phyloP scores from a whole-genome alignment of 2,113 vertebrate species.

The Ameiurus melas region DNA sequence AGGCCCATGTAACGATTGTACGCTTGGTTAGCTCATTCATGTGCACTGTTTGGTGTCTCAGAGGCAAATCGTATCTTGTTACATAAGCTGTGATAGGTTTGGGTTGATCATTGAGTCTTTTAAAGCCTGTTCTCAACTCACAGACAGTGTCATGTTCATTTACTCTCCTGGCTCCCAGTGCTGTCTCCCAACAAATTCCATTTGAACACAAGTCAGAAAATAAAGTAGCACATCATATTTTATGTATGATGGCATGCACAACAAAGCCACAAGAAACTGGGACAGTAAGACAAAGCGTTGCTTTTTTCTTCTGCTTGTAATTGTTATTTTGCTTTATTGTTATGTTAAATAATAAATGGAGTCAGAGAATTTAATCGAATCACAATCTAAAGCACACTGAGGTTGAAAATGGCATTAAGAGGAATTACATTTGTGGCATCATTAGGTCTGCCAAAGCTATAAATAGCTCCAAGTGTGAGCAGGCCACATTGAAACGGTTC shows the following conservation, averaged over 20 bases:
- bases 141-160: not conserved
- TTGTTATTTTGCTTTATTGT: constrained; percentile 2
- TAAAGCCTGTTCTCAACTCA: constrained; percentile 46
- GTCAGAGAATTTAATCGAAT: constrained; percentile 42
- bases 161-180: constrained; percentile 58
- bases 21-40: not conserved
- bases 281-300: constrained; percentile 68
- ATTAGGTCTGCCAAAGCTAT: constrained; percentile 20
- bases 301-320: constrained; percentile 62
- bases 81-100: not conserved
- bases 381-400: constrained; percentile 32
- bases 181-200: constrained; percentile 66
- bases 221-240: constrained; percentile 72
- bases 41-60: not conserved
- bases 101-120: not conserved
- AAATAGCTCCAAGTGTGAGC: constrained; percentile 15
- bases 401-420: constrained; percentile 49
- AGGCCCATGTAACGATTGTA: not conserved
- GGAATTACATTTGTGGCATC: constrained; percentile 42
- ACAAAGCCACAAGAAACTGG: constrained; percentile 66
- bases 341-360: constrained; percentile 28
- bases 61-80: not conserved
- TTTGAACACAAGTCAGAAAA: constrained; percentile 72
- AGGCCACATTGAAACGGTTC: constrained; percentile 3
- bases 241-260: constrained; percentile 68